Percentiles rank a stretch among this genome's conserved stretches.
Conservation (phyloP, 2,113 vertebrate genomes). For the Hassar affinis region DNA sequence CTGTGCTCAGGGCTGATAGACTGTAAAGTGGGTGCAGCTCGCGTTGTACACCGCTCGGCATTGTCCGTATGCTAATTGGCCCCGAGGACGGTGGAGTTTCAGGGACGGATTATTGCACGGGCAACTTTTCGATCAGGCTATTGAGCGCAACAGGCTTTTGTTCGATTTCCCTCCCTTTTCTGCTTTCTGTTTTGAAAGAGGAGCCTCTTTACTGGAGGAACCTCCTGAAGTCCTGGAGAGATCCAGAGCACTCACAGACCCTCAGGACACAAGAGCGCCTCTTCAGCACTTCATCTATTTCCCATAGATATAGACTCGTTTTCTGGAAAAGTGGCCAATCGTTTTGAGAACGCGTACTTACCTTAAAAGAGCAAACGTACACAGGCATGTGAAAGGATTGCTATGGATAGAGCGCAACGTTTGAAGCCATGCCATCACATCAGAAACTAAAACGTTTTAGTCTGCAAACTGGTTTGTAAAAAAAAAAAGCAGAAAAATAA, state of each 20-base stretch:
- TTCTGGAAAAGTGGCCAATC: constrained; percentile 54
- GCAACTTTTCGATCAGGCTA: constrained; percentile 69
- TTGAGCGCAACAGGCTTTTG: constrained; percentile 70
- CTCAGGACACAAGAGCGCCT: constrained; percentile 60
- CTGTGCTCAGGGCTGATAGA: constrained; percentile 63
- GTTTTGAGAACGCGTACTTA: constrained; percentile 50
- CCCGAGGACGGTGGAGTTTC: constrained; percentile 62
- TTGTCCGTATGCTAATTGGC: constrained; percentile 73
- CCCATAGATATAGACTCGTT: constrained; percentile 36
- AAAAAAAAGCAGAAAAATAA: too few species aligned
- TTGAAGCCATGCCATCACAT: too few species aligned
- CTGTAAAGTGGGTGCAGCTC: constrained; percentile 70
- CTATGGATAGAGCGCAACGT: not conserved
- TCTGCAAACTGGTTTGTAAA: too few species aligned
- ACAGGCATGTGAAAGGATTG: constrained; percentile 4
- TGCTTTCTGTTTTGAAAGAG: constrained; percentile 66
- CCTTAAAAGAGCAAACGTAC: constrained; percentile 46
- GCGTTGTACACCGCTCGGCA: constrained; percentile 59
- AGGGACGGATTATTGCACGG: constrained; percentile 61
- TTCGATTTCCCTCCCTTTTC: constrained; percentile 65
- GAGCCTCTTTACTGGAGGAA: constrained; percentile 57
- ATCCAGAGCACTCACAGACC: constrained; percentile 56
- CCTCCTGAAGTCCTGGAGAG: constrained; percentile 45
- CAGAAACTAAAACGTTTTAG: too few species aligned
- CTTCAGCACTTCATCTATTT: constrained; percentile 46